Evolutionary conservation across 1,140 invertebrate genomes (phyloP).

Genomic region (Drosophila kurseongensis): DNA sequence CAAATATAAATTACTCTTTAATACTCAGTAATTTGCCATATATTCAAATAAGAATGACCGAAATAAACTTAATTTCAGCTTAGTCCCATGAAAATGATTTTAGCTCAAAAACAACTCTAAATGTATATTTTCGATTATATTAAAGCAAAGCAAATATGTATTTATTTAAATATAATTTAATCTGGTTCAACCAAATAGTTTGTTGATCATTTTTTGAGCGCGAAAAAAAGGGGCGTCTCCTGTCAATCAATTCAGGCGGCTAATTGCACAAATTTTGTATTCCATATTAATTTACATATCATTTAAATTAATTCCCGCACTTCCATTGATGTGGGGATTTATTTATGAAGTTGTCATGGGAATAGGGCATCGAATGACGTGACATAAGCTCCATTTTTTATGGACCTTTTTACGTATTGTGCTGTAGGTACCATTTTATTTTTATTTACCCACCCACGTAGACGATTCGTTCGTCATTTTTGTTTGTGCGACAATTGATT

Average conservation of each 20-base stretch:
- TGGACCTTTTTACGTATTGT: slow-evolving; percentile 13
- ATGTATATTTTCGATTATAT: slow-evolving; percentile 2
- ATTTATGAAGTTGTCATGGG: slow-evolving; percentile 49
- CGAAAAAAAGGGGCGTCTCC: not conserved
- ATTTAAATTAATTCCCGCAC: slow-evolving; percentile 50
- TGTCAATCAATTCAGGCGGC: slow-evolving; percentile 45
- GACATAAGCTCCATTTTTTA: slow-evolving; percentile 45
- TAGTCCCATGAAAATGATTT: not conserved
- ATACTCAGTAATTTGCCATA: not conserved
- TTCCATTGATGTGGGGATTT: slow-evolving; percentile 16
- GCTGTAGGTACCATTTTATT: slow-evolving; percentile 64
- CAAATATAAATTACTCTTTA: too few relatives aligned
- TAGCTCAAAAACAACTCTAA: not conserved
- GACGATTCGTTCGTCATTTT: slow-evolving; percentile 21
- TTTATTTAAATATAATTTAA: slow-evolving; percentile 41
- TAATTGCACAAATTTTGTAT: slow-evolving; percentile 50
- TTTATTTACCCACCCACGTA: slow-evolving; percentile 61
- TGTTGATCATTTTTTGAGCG: slow-evolving; percentile 29
- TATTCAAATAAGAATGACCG: not conserved
- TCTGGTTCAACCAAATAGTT: slow-evolving; percentile 16
- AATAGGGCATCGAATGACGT: slow-evolving; percentile 40
- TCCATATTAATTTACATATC: slow-evolving; percentile 55
- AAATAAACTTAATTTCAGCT: not conserved
- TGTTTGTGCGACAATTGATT: slow-evolving; percentile 69
- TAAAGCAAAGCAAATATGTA: slow-evolving; percentile 5